Percentiles rank a stretch among this genome's conserved stretches.
Conservation (phyloP, 1,140 invertebrate species). For the Parapsyche elsis region DNA sequence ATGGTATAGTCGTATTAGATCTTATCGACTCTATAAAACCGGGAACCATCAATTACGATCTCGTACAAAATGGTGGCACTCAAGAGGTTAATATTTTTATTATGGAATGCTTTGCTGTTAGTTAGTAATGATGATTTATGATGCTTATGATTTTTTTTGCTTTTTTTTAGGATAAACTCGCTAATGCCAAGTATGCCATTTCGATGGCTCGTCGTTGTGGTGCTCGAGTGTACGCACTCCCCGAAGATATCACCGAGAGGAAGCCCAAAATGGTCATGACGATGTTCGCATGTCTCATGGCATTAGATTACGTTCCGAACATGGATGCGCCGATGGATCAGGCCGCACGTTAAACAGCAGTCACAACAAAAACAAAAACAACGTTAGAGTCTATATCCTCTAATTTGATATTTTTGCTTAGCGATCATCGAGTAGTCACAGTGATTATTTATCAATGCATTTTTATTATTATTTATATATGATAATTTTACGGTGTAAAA, state of each 20-base stretch:
- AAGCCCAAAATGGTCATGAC: constrained; percentile 99
- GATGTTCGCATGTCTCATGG: constrained; percentile 98
- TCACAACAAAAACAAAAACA: not conserved
- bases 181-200: constrained; percentile 99
- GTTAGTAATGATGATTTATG: not conserved
- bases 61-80: constrained; percentile 81
- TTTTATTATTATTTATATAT: not conserved
- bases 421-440: not conserved
- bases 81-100: constrained; percentile 76
- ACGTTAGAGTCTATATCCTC: not conserved
- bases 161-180: constrained; percentile 84
- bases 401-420: not conserved
- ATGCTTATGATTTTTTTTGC: not conserved
- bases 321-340: constrained; percentile 72
- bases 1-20: constrained; percentile 92
- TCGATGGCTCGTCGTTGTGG: constrained; percentile 97
- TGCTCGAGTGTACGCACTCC: constrained; percentile 96
- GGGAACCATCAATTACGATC: constrained; percentile 93
- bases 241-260: constrained; percentile 99
- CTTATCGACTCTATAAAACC: constrained; percentile 97
- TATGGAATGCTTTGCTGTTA: not conserved
- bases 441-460: constrained; percentile 11
- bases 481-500: not conserved
- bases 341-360: constrained; percentile 13
- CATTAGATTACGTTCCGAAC: constrained; percentile 91